These are phyloP conservation scores for Bombus ignitus DNA, from an alignment of 1,140 invertebrate genomes.

Conservation along the genomic window DNA sequence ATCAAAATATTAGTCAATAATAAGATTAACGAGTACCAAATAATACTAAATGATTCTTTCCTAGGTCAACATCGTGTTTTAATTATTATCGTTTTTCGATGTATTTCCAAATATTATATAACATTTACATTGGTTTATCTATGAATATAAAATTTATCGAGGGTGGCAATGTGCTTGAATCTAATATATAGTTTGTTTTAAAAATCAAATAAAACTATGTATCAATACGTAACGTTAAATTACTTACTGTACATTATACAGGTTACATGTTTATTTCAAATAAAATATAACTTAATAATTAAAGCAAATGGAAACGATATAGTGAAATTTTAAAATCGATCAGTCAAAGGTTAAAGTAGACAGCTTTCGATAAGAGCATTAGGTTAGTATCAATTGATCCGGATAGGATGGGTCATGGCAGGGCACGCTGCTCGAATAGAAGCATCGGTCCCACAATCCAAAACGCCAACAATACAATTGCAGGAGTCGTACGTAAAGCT, in stretches of 20 bases:
- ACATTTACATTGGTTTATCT: background rate
- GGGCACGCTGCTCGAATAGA: too few species aligned
- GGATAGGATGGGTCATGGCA: too few species aligned
- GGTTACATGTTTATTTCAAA: slow-evolving; percentile 15
- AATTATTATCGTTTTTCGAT: background rate
- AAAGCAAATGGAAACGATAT: background rate
- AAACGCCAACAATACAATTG: too few species aligned
- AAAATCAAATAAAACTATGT: slow-evolving; percentile 27
- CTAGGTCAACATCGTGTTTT: background rate
- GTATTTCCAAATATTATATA: slow-evolving; percentile 17
- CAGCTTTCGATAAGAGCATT: too few species aligned
- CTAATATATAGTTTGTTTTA: slow-evolving; percentile 22
- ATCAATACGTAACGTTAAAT: slow-evolving; percentile 41
- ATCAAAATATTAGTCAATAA: slow-evolving; percentile 22
- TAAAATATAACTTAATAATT: slow-evolving; percentile 20
- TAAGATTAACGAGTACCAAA: slow-evolving; percentile 19
- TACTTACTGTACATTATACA: slow-evolving; percentile 45
- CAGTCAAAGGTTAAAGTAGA: background rate
- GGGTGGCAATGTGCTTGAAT: background rate
- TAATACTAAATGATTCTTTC: slow-evolving; percentile 21
- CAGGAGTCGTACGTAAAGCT: too few species aligned
- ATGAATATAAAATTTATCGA: slow-evolving; percentile 7
- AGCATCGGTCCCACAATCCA: too few species aligned
- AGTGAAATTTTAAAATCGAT: background rate
- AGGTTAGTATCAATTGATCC: background rate